A percentile compares a stretch with the other conserved stretches of the same genome.
phyloP scores from a whole-genome alignment of 2,888 invertebrate species.

The Neelides folsomi region DNA sequence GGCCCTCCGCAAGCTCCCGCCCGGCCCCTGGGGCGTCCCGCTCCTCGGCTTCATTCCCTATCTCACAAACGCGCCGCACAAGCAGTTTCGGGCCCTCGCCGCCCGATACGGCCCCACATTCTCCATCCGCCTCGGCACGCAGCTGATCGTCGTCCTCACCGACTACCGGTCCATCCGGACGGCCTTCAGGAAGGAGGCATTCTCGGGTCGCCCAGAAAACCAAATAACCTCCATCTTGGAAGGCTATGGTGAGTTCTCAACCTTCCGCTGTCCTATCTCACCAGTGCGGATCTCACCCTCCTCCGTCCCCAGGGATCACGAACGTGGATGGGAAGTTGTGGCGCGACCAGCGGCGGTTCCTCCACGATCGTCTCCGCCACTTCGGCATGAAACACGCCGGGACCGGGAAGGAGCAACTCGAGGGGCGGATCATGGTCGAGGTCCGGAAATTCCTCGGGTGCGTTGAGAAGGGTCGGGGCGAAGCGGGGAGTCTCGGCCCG shows the following conservation, averaged over 20 bases:
- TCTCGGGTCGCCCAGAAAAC: constrained; percentile 73
- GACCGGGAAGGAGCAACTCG: constrained; percentile 65
- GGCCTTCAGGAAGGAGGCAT: constrained; percentile 71
- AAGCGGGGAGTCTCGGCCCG: constrained; percentile 59
- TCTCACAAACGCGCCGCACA: constrained; percentile 60
- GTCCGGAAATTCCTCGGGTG: constrained; percentile 58
- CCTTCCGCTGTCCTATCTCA: no score
- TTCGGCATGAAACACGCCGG: constrained; percentile 81
- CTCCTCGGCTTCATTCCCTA: constrained; percentile 70
- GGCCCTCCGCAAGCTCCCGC: constrained; percentile 47
- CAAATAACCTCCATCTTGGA: constrained; percentile 73
- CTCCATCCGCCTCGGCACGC: constrained; percentile 65
- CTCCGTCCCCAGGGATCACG: constrained; percentile 69
- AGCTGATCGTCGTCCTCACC: constrained; percentile 70
- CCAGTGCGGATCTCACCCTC: no score
- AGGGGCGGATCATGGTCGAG: constrained; percentile 68
- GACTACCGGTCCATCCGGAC: constrained; percentile 75
- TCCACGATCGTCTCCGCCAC: constrained; percentile 68
- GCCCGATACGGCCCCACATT: constrained; percentile 67
- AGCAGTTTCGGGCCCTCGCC: constrained; percentile 61
- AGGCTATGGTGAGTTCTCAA: constrained; percentile 69
- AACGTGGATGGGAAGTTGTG: constrained; percentile 78
- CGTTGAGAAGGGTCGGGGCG: constrained; percentile 50
- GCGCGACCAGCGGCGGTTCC: constrained; percentile 77
- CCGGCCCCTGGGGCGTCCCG: constrained; percentile 78